phyloP scores from a whole-genome alignment of 2,888 invertebrate species.

The Formica aserva region DNA sequence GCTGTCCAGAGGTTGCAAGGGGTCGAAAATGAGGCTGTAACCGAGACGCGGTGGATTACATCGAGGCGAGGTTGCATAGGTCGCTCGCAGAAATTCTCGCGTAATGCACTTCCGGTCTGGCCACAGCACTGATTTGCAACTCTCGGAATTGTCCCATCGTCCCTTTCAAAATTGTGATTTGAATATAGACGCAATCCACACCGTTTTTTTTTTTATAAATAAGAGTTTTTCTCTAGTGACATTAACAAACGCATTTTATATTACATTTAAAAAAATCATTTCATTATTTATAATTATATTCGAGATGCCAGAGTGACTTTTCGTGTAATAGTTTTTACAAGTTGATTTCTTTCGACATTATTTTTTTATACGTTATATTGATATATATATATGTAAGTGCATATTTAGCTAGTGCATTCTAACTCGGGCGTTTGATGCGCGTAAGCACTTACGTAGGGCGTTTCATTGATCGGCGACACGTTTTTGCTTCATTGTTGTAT shows the following conservation, averaged over 20 bases:
- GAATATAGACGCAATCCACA: background rate
- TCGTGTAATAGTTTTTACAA: background rate
- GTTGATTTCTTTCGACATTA: slow-evolving; percentile 2
- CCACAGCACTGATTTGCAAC: background rate
- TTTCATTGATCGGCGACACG: slow-evolving; percentile 49
- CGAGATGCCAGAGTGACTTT: background rate
- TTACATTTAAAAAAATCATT: background rate
- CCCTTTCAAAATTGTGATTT: background rate
- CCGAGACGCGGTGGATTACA: background rate
- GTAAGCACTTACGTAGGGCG: slow-evolving; percentile 64
- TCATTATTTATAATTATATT: background rate
- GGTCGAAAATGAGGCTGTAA: slow-evolving; percentile 63
- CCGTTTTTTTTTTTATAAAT: background rate
- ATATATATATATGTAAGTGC: background rate
- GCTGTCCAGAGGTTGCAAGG: slow-evolving; percentile 67
- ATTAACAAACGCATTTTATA: background rate
- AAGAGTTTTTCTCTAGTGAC: background rate
- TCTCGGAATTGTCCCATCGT: background rate
- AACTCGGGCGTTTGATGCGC: slow-evolving; percentile 56
- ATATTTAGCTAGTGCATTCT: background rate
- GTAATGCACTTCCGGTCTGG: background rate
- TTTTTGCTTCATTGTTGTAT: slow-evolving; percentile 31
- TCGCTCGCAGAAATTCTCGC: slow-evolving; percentile 5
- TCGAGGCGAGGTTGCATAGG: slow-evolving; percentile 31
- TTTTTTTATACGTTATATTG: background rate